Evolutionary conservation across 2,888 invertebrate species (phyloP).

Genomic region (Drosophila testacea): DNA sequence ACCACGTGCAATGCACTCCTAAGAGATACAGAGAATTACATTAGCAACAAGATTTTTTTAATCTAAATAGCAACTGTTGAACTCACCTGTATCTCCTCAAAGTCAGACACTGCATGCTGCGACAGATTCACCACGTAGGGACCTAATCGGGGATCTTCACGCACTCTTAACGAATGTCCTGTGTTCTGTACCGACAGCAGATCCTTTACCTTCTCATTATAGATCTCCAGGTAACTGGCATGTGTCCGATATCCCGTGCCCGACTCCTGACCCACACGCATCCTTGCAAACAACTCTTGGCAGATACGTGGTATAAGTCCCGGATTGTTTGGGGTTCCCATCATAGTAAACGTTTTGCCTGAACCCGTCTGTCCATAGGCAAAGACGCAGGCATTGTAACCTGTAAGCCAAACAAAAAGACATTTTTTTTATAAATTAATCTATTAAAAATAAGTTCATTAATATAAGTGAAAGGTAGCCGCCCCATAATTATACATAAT

Average conservation of each 20-base stretch:
- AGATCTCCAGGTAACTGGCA: constrained; percentile 94
- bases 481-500: background rate
- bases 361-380: constrained; percentile 97
- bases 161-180: constrained; percentile 90
- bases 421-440: background rate
- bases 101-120: constrained; percentile 93
- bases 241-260: constrained; percentile 94
- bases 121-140: constrained; percentile 95
- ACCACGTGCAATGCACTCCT: constrained; percentile 92
- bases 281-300: constrained; percentile 92
- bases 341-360: constrained; percentile 97
- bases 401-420: constrained; percentile 52
- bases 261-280: constrained; percentile 92
- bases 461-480: constrained; percentile 2
- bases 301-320: constrained; percentile 95
- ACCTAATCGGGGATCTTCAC: constrained; percentile 92
- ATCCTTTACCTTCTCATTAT: constrained; percentile 93
- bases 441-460: no score
- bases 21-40: constrained; percentile 34
- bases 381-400: constrained; percentile 95
- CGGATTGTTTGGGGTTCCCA: constrained; percentile 92
- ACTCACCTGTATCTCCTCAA: constrained; percentile 92
- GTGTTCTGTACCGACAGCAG: constrained; percentile 87
- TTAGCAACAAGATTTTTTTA: background rate
- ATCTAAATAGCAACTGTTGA: background rate